Evolutionary conservation across 1,140 invertebrate genomes (phyloP), one percentile per base, ranked within the genome.

Genomic region (Triops cancriformis): DNA sequence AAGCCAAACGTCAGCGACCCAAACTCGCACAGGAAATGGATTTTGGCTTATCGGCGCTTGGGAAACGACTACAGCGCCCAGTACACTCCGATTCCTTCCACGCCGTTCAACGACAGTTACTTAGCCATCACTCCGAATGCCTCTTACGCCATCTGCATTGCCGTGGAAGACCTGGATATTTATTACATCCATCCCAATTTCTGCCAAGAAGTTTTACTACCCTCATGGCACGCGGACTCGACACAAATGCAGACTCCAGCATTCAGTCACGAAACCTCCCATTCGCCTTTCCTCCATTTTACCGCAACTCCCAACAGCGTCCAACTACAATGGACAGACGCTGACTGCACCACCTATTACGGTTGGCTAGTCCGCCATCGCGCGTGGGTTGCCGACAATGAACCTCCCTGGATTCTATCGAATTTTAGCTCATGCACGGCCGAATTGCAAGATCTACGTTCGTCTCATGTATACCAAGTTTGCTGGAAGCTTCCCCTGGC

Each of bases 401-500:
- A 26, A 31, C 27, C 18, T 6, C 51, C 51, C 3, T 64, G 51
- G 51, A 64, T 23, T 0, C 14, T 6, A 14, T 18, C 51, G 14
- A 64, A 23, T 23, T 64, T 23, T n/a, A 64, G 3, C 14, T 6
- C 3, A 6, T 64, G 51, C 7, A 64, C 18, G 14, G 51, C 51
- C 14, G 51, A 64, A 2, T 23, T 64, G 51, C 4, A 64, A 23
- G 45, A 72, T 31, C 37, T 77, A 73, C n/a, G 18, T 51, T n/a
- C 79, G 9, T 45, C 28, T 9, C 76, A 51, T 11, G 12, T 73
- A 26, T 79, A 78, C 23, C 26, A 37, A 27, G 27, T 80, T 12
- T 79, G 77, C 31, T 76, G 76, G 26, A n/a, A 79, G 14, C 18
- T 72, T n/a, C 26, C 12, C 5, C 26, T 26, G 2, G 26, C 28